These are phyloP conservation scores for Ips nitidus DNA, from an alignment of 1,140 invertebrate species.

Conservation along the genomic window DNA sequence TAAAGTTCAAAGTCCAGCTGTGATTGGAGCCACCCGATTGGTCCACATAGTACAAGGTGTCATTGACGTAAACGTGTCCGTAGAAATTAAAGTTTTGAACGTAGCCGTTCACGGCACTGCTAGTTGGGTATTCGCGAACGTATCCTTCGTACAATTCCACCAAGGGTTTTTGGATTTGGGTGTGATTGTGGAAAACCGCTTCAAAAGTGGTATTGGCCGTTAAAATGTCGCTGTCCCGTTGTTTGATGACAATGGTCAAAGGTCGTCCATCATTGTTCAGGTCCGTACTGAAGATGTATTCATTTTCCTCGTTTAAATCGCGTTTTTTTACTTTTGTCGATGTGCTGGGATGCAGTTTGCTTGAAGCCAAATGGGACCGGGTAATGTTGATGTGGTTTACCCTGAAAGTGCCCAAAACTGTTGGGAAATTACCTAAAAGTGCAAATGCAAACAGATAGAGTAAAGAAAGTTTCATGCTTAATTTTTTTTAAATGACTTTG, in stretches of 20 bases:
- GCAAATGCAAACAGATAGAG: too few species aligned
- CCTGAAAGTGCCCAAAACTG: too few species aligned
- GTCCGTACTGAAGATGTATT: conserved; percentile 2
- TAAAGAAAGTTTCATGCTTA: too few species aligned
- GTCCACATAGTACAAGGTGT: conserved; percentile 33
- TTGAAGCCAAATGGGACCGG: too few species aligned
- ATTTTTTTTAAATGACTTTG: too few species aligned
- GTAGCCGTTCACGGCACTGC: conserved; percentile 34
- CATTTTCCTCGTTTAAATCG: too few species aligned
- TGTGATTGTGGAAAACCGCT: neutral
- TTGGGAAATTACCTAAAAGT: too few species aligned
- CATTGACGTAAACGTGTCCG: conserved; percentile 27
- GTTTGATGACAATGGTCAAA: conserved; percentile 6
- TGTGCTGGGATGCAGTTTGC: too few species aligned
- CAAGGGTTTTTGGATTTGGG: neutral
- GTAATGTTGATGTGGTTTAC: too few species aligned
- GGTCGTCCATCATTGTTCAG: conserved; percentile 11
- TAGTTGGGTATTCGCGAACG: conserved; percentile 8
- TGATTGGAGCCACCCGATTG: neutral
- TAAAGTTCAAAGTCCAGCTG: neutral
- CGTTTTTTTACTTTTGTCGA: too few species aligned
- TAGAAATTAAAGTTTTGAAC: conserved; percentile 34
- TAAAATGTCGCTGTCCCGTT: conserved; percentile 22
- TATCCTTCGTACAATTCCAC: conserved; percentile 16
- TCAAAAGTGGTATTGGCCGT: neutral